phyloP scores from a whole-genome alignment of 2,113 vertebrate species.

The Protomyctophum bolini region DNA sequence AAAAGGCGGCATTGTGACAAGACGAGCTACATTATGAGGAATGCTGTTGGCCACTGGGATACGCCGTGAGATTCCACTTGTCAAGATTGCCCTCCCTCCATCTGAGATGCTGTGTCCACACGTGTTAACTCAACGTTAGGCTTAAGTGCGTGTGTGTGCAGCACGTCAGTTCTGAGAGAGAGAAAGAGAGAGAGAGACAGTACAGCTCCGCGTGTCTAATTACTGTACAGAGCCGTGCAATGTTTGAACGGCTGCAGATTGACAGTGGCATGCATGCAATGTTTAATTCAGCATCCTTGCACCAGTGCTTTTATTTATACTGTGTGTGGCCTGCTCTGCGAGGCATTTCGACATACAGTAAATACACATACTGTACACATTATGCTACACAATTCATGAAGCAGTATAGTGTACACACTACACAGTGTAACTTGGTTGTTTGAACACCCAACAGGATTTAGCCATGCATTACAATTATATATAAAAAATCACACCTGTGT shows the following conservation, averaged over 20 bases:
- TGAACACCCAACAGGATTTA: too few relatives aligned
- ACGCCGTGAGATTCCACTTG: conserved; percentile 40
- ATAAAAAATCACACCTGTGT: too few relatives aligned
- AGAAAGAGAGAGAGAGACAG: conserved; percentile 3
- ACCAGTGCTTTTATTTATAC: conserved; percentile 44
- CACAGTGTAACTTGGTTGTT: too few relatives aligned
- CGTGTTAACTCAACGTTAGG: conserved; percentile 37
- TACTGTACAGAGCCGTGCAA: conserved; percentile 60
- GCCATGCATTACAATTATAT: too few relatives aligned
- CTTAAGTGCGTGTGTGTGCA: conserved; percentile 21
- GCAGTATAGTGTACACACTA: too few relatives aligned
- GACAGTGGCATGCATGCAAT: conserved; percentile 57
- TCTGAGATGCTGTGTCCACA: conserved; percentile 45
- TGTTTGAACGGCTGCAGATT: conserved; percentile 63
- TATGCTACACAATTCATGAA: background rate
- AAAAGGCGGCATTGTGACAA: background rate
- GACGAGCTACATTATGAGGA: background rate
- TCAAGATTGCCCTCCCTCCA: conserved; percentile 44
- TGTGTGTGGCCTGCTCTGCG: conserved; percentile 35
- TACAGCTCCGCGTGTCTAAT: conserved; percentile 57
- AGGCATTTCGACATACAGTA: conserved; percentile 44
- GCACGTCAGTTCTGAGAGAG: conserved; percentile 29
- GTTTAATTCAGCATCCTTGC: conserved; percentile 66
- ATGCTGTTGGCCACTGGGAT: background rate
- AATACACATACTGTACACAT: conserved; percentile 20